These are phyloP conservation scores for Lepidurus couesii DNA, from an alignment of 1,140 invertebrate species.

Conservation along the genomic window DNA sequence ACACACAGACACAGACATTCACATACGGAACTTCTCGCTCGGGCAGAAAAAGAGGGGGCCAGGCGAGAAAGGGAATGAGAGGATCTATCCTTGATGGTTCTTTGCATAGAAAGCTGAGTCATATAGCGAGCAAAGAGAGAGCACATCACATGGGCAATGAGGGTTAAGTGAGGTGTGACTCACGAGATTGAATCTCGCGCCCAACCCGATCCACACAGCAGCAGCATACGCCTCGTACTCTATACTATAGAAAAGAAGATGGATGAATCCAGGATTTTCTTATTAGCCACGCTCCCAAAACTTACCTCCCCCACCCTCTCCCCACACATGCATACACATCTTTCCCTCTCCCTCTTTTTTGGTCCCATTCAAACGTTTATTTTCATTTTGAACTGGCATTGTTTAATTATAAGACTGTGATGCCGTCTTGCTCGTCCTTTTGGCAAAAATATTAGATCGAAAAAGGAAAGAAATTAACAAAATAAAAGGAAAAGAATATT, in stretches of 20 bases:
- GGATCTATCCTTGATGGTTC: background rate
- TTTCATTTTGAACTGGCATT: background rate
- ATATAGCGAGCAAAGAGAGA: background rate
- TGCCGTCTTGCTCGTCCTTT: background rate
- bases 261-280: background rate
- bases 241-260: background rate
- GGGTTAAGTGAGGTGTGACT: slow-evolving; percentile 21
- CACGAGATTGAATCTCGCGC: slow-evolving; percentile 17
- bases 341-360: background rate
- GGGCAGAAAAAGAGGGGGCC: background rate
- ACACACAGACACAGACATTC: background rate
- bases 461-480: no score
- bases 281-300: background rate
- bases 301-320: background rate
- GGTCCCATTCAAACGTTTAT: background rate
- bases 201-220: background rate
- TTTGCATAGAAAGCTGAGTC: slow-evolving; percentile 19
- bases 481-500: no score
- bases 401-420: background rate
- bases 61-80: background rate
- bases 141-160: slow-evolving; percentile 7
- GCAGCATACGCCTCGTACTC: background rate
- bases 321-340: background rate
- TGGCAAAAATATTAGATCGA: no score
- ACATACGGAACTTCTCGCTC: background rate